Evolutionary conservation across 2,888 invertebrate species (phyloP).

Genomic region (Ophion ellenae): DNA sequence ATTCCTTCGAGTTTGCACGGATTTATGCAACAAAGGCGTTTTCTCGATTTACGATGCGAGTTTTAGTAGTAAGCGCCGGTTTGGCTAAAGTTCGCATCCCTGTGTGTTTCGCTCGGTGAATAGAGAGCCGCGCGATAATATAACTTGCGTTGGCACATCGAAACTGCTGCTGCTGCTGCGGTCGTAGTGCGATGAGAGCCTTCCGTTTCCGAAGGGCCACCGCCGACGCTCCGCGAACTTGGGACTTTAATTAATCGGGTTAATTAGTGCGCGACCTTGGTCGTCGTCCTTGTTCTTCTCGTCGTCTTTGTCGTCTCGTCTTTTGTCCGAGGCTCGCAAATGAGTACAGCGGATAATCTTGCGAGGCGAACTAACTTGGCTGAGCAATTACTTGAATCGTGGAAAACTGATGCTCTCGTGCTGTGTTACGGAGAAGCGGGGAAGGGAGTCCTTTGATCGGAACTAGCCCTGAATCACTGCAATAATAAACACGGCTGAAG

Average conservation of each 20-base stretch:
- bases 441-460: neutral
- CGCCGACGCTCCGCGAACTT: slow-evolving; percentile 25
- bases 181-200: neutral
- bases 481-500: neutral
- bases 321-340: slow-evolving; percentile 21
- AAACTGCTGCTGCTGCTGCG: neutral
- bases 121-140: neutral
- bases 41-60: neutral
- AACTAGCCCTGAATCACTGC: neutral
- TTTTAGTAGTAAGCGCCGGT: neutral
- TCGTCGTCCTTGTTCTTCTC: neutral
- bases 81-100: neutral
- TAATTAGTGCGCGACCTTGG: slow-evolving; percentile 20
- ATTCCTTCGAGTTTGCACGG: neutral
- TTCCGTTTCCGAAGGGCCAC: slow-evolving; percentile 1
- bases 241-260: slow-evolving; percentile 51
- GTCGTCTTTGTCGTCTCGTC: slow-evolving; percentile 15
- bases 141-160: neutral
- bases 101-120: neutral
- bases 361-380: neutral
- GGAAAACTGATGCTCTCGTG: neutral
- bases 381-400: slow-evolving; percentile 3
- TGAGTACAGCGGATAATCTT: slow-evolving; percentile 36
- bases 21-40: neutral
- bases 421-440: neutral